phyloP scores from a whole-genome alignment of 2,797 vertebrate genomes.

The Synanceia verrucosa region DNA sequence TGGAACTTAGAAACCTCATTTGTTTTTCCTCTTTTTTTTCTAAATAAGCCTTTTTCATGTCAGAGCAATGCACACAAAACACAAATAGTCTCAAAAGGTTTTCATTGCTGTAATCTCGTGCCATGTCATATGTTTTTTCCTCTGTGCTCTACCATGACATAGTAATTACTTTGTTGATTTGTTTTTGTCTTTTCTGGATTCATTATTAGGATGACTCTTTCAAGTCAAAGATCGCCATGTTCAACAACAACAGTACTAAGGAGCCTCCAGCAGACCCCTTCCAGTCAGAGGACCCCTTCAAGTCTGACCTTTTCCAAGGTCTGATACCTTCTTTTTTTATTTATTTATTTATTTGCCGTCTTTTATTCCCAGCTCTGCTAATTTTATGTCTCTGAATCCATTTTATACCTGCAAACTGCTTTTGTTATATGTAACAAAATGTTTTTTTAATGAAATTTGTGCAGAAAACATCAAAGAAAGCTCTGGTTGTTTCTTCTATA shows the following conservation, averaged over 20 bases:
- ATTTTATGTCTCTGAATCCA: not conserved
- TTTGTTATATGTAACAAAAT: not conserved
- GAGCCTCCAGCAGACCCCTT: constrained; percentile 89
- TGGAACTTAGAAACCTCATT: not conserved
- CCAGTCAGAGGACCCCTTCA: constrained; percentile 95
- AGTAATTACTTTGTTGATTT: not conserved
- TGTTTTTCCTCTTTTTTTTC: not conserved
- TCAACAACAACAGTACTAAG: constrained; percentile 82
- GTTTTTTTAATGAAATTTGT: constrained; percentile 2
- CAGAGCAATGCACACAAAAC: too few species aligned
- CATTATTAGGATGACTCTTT: constrained; percentile 87
- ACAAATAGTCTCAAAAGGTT: too few species aligned
- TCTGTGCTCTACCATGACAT: not conserved
- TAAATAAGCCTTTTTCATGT: not conserved
- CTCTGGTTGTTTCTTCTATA: not conserved
- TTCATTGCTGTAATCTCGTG: not conserved
- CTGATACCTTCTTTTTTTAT: constrained; percentile 58
- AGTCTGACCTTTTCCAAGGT: constrained; percentile 91
- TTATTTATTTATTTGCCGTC: not conserved
- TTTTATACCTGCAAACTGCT: not conserved
- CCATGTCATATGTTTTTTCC: not conserved
- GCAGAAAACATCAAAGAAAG: constrained; percentile 2
- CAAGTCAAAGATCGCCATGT: constrained; percentile 90
- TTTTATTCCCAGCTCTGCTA: not conserved
- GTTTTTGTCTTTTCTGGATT: constrained; percentile 8